phyloP scores from a whole-genome alignment of 2,797 vertebrate genomes.

The Limnodromus scolopaceus region DNA sequence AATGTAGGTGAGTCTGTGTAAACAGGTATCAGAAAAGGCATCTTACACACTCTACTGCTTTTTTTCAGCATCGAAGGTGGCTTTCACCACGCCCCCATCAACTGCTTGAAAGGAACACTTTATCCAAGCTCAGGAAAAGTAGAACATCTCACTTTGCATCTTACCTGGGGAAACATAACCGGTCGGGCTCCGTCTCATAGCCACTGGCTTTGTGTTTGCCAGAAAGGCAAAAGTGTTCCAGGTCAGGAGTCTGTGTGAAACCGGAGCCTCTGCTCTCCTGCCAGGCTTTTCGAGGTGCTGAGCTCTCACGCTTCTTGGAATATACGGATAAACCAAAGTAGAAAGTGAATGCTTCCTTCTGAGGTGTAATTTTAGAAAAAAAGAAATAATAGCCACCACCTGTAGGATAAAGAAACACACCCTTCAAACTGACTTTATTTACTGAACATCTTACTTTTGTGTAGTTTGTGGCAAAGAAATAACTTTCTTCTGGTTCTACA shows the following conservation, averaged over 20 bases:
- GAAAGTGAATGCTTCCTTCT: neutral
- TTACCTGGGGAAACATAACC: neutral
- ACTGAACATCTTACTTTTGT: neutral
- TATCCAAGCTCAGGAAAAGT: neutral
- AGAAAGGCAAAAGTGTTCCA: neutral
- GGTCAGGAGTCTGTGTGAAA: neutral
- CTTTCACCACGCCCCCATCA: neutral
- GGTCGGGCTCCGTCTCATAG: rapidly evolving
- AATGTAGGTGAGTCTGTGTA: neutral
- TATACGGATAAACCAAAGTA: neutral
- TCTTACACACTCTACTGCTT: neutral
- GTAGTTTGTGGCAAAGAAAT: neutral
- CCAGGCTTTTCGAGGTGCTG: neutral
- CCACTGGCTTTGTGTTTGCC: neutral
- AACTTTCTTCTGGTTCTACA: neutral
- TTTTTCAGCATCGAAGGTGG: neutral
- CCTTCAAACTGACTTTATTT: neutral
- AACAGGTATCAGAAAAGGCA: neutral
- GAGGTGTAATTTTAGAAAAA: neutral
- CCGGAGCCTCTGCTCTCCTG: neutral
- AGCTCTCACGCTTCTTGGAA: neutral
- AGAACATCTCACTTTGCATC: slow-evolving; percentile 10
- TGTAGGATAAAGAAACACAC: neutral
- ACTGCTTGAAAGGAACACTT: neutral
- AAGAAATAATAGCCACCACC: too few relatives aligned